These are phyloP conservation scores for Cotesia vestalis DNA, from an alignment of 1,140 invertebrate species.

Conservation along the genomic window DNA sequence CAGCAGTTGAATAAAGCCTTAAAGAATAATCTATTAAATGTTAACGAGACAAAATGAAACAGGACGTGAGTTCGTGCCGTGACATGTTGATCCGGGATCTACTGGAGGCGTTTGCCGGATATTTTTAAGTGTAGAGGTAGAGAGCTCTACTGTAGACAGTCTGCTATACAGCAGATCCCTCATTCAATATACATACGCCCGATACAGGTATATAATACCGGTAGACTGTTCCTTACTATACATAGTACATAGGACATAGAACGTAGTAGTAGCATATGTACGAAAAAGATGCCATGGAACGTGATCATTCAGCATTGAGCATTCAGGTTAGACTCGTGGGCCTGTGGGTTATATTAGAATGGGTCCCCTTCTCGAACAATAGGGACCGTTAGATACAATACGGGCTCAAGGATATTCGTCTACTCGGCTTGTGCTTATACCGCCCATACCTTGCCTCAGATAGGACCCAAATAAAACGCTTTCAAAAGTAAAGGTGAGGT, in stretches of 20 bases:
- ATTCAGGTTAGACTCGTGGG: conserved; percentile 2
- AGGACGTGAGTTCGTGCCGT: conserved; percentile 29
- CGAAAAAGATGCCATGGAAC: neutral
- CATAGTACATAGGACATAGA: no score
- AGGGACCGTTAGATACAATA: conserved; percentile 39
- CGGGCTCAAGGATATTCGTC: conserved; percentile 24
- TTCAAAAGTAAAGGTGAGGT: no score
- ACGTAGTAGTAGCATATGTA: neutral
- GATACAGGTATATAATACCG: neutral
- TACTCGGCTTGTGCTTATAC: neutral
- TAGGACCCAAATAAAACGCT: no score
- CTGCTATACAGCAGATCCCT: neutral
- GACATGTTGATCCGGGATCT: conserved; percentile 33
- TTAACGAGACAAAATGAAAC: conserved; percentile 18
- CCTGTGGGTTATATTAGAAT: neutral
- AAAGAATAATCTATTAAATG: conserved; percentile 8
- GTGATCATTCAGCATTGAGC: neutral
- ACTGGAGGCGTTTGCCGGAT: conserved; percentile 19
- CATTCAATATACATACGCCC: conserved; percentile 1
- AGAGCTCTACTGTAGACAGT: neutral
- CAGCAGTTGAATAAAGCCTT: neutral
- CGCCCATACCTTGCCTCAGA: no score
- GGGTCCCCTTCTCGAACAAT: conserved; percentile 28
- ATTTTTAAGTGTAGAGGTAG: conserved; percentile 6
- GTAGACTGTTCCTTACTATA: neutral